phyloP scores from a whole-genome alignment of 2,113 vertebrate genomes.

The human region GRCh38 chr3:129796001-129796500 shows the following conservation, averaged over 20 bases:
- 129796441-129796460: background rate
- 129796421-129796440: background rate
- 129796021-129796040: background rate
- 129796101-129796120: background rate
- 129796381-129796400: background rate
- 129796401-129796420: background rate
- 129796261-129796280: background rate
- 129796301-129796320: background rate
- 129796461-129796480: background rate
- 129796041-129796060: background rate
- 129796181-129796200: background rate
- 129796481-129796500: background rate
- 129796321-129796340: background rate
- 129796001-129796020: background rate
- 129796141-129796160: background rate
- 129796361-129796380: background rate
- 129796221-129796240: background rate
- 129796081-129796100: background rate
- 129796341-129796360: background rate
- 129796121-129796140: background rate
- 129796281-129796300: background rate
- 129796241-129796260: background rate
- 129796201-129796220: background rate
- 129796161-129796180: background rate
- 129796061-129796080: background rate